Evolutionary conservation across 92 coral and sea anemone genomes (phyloP).

Genomic region (Paragorgia papillata): DNA sequence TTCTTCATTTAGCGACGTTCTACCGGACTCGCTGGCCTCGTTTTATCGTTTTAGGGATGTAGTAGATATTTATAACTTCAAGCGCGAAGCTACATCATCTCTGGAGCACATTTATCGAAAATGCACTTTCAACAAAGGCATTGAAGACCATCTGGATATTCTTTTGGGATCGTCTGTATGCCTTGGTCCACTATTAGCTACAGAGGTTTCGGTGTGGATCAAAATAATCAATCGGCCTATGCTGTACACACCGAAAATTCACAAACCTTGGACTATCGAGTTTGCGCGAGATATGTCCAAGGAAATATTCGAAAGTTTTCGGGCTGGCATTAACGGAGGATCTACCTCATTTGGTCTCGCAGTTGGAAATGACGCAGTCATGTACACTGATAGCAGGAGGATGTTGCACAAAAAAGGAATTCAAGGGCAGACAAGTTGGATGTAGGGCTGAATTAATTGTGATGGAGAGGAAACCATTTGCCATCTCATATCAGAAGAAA

Average conservation of each 20-base stretch:
- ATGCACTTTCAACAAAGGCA: neutral
- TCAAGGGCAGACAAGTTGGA: neutral
- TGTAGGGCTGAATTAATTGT: neutral
- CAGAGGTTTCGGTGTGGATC: neutral
- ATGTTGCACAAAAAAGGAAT: neutral
- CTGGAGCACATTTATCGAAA: neutral
- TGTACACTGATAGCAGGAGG: neutral
- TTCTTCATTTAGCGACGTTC: too few species aligned
- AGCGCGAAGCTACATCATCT: neutral
- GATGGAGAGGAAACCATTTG: neutral
- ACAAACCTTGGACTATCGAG: conserved; percentile 5
- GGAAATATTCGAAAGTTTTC: neutral
- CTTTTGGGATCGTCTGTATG: neutral
- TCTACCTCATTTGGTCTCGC: conserved; percentile 2
- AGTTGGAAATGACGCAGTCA: conserved; percentile 1
- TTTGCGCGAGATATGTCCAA: neutral
- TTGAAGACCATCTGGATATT: neutral
- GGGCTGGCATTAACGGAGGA: neutral
- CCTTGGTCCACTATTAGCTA: neutral
- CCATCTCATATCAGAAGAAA: neutral
- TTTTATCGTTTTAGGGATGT: too few species aligned
- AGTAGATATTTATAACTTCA: too few species aligned
- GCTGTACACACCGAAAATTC: neutral
- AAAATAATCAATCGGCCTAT: neutral
- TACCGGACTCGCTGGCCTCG: too few species aligned